Evolutionary conservation across 2,888 invertebrate species (phyloP), one percentile per base, ranked within the genome.

Genomic region (Junonia oenone): DNA sequence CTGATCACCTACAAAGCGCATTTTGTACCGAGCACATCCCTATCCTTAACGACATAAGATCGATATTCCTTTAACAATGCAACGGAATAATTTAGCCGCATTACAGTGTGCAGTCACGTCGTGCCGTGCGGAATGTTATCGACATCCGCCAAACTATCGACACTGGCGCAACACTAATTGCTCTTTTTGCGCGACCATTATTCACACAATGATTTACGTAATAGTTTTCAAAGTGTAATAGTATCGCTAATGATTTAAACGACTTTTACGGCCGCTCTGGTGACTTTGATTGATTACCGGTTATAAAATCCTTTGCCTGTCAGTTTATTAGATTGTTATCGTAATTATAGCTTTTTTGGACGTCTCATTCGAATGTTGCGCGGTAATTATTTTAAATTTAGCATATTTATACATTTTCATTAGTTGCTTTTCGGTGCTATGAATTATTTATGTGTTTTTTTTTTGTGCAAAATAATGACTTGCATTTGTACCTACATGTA

Each of bases 81-180:
- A 6, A 52, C 61, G 17, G 46, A 38, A 50, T 59, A 67, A 63
- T 45, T 63, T 80, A 73, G 81, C 64, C 61, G 66, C 71, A 78
- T 82, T 83, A 76, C 78, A 78, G 72, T 78, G 78, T 78, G 81
- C 79, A 83, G 83, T 81, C 85, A 83, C 85, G 84, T 84, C 75
- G 76, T 67, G 73, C 73, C 73, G 75, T 66, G 69, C 73, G 82
- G 83, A 81, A 84, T 82, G 66, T 75, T 85, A 87, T 88, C 87
- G 87, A 88, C 87, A 84, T 86, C 81, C 84, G 83, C 80, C 80
- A 80, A 85, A 84, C 86, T 84, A 86, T 87, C 85, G 84, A 86
- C 83, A 75, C 68, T 69, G 72, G 81, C 76, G 74, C 88, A 84
- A 75, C 88, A 83, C 88, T 89, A 89, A 86, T 86, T 86, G 84